Evolutionary conservation across 2,797 vertebrate genomes (phyloP).

Genomic region (Margarornis squamiger): DNA sequence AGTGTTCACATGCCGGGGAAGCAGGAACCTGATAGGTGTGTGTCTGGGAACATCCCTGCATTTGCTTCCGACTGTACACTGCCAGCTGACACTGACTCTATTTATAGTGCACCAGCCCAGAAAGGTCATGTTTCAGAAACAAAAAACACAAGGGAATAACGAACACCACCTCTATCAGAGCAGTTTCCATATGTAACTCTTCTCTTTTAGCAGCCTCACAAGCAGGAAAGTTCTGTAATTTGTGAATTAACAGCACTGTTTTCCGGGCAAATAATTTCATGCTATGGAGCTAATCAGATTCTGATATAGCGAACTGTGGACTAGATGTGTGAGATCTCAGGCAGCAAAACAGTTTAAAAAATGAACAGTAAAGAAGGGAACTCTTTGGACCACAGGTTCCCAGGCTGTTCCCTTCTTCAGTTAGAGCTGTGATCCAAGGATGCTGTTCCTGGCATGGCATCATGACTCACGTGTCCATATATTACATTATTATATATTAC

Average conservation of each 20-base stretch:
- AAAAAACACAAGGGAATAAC: neutral
- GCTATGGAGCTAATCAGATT: neutral
- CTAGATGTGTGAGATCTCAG: neutral
- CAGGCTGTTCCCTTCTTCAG: neutral
- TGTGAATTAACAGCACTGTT: neutral
- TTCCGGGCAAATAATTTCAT: neutral
- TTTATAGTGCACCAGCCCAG: neutral
- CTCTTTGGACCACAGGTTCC: neutral
- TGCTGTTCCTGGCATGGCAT: neutral
- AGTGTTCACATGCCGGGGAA: neutral
- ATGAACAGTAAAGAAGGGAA: neutral
- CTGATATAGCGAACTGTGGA: neutral
- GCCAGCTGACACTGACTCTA: neutral
- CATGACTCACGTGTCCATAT: neutral
- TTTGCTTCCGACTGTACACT: neutral
- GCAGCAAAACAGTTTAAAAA: neutral
- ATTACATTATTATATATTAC: neutral
- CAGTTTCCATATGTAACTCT: neutral
- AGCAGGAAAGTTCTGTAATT: neutral
- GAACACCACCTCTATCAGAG: neutral
- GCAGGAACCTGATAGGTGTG: neutral
- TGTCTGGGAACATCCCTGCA: neutral
- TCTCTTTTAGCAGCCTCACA: neutral
- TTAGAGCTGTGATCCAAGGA: neutral
- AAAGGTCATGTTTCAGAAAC: neutral